Percentiles rank a stretch among this genome's conserved stretches.
phyloP scores from a whole-genome alignment of 1,140 invertebrate genomes.

The Ectropis grisescens region DNA sequence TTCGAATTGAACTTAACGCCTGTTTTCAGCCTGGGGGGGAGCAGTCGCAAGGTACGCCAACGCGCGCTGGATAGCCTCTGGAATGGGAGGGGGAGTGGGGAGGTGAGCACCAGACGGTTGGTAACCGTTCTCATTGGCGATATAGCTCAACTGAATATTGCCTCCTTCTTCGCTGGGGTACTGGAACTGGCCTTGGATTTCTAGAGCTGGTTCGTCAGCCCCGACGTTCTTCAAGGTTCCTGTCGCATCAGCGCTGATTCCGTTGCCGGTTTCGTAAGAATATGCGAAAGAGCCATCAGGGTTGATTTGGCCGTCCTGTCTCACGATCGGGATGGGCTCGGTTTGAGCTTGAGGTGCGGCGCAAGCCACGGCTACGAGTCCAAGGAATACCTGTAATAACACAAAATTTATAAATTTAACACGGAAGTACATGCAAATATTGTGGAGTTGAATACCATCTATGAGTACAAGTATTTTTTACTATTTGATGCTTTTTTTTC shows the following conservation, averaged over 20 bases:
- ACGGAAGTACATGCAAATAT: neutral
- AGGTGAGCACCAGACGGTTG: constrained; percentile 73
- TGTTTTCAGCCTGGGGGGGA: constrained; percentile 36
- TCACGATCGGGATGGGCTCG: constrained; percentile 73
- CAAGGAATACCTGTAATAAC: constrained; percentile 50
- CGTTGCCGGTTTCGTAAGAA: constrained; percentile 72
- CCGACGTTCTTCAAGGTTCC: constrained; percentile 68
- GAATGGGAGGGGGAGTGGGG: constrained; percentile 77
- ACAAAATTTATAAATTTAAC: constrained; percentile 5
- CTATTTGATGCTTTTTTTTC: too few relatives aligned
- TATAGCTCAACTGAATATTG: constrained; percentile 76
- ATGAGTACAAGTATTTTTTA: too few relatives aligned
- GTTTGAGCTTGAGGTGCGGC: constrained; percentile 64
- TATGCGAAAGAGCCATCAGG: constrained; percentile 78
- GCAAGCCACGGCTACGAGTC: constrained; percentile 45
- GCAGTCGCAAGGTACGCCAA: constrained; percentile 63
- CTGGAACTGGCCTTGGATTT: constrained; percentile 71
- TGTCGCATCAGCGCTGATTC: constrained; percentile 67
- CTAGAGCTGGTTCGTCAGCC: constrained; percentile 53
- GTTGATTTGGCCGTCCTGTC: constrained; percentile 74
- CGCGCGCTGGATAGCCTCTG: constrained; percentile 74
- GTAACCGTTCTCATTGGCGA: constrained; percentile 72
- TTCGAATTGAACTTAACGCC: constrained; percentile 13
- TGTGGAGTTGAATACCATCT: too few relatives aligned
- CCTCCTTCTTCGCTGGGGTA: constrained; percentile 73